A percentile compares a stretch with the other conserved stretches of the same genome.
These are phyloP conservation scores for Raphicerus campestris DNA, from an alignment of 2,113 vertebrate genomes.

Conservation along the genomic window DNA sequence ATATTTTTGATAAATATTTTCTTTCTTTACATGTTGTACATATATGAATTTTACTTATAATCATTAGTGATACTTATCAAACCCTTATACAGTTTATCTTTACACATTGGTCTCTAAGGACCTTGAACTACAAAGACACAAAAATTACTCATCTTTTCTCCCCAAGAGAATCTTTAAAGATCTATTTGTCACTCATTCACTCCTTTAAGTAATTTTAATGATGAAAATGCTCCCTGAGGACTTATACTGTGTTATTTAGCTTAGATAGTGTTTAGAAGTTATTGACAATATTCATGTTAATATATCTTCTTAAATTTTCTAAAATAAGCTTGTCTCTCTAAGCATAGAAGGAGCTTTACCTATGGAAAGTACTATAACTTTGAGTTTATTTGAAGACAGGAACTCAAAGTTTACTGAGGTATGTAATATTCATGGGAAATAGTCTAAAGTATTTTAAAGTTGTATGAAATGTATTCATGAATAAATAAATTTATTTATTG, in stretches of 20 bases:
- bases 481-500: neutral
- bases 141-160: neutral
- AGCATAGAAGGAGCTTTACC: neutral
- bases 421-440: neutral
- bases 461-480: neutral
- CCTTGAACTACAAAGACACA: neutral
- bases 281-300: neutral
- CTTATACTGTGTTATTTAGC: neutral
- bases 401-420: neutral
- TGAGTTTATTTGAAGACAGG: neutral
- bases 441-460: neutral
- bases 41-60: neutral
- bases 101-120: neutral
- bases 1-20: neutral
- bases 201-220: constrained; percentile 6
- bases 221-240: neutral
- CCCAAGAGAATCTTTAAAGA: neutral
- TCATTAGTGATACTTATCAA: neutral
- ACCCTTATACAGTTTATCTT: neutral
- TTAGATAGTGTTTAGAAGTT: neutral
- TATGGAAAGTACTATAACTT: neutral
- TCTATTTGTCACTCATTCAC: neutral
- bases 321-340: neutral
- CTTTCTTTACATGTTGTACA: neutral
- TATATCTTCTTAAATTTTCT: neutral